These are phyloP conservation scores for Platycnemis pennipes DNA, from an alignment of 2,888 invertebrate genomes.

Conservation along the genomic window DNA sequence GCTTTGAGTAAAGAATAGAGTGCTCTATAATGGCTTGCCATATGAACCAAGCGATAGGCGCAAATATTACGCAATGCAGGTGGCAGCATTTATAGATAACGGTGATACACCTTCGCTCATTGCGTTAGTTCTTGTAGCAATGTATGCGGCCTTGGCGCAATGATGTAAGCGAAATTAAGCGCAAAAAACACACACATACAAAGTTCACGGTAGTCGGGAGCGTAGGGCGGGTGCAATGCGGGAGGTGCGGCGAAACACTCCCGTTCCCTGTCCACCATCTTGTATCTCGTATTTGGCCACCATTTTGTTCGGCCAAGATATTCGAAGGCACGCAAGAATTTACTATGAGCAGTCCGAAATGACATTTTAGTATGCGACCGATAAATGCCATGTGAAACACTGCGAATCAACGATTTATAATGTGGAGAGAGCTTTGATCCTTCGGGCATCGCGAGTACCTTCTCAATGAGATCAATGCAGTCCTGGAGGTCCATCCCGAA, in stretches of 20 bases:
- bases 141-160: neutral
- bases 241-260: neutral
- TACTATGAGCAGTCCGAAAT: neutral
- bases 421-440: neutral
- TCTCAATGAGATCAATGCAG: conserved; percentile 90
- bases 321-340: neutral
- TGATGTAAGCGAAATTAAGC: conserved; percentile 9
- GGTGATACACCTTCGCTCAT: neutral
- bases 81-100: neutral
- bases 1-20: neutral
- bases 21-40: neutral
- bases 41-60: neutral
- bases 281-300: neutral
- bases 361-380: neutral
- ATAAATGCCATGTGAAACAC: neutral
- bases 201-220: neutral
- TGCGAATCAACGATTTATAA: neutral
- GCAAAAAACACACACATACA: conserved; percentile 34
- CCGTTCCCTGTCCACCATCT: neutral
- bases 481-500: conserved; percentile 95
- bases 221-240: no score
- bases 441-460: conserved; percentile 79
- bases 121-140: neutral
- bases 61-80: neutral
- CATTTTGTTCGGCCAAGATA: neutral